A percentile compares a stretch with the other conserved stretches of the same genome.
Conservation (phyloP, 2,797 vertebrate species). For the Propithecus perrieri region DNA sequence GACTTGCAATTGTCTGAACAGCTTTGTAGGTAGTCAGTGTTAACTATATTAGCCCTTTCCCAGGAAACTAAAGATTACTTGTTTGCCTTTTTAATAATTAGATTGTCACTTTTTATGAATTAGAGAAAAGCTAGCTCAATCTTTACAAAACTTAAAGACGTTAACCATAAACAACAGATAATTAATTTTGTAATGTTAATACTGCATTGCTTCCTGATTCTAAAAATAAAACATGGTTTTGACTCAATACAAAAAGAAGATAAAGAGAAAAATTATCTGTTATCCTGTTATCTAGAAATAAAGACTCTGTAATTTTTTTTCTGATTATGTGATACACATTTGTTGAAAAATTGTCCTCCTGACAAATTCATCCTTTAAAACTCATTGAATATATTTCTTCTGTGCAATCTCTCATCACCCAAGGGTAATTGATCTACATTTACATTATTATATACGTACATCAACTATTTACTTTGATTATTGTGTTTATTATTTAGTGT, state of each 20-base stretch:
- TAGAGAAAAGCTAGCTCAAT: background rate
- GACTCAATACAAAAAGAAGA: background rate
- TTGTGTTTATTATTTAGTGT: background rate
- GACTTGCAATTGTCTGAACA: background rate
- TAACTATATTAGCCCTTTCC: background rate
- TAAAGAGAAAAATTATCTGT: background rate
- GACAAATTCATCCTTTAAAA: slow-evolving; percentile 15
- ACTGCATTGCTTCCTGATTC: background rate
- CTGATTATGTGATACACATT: background rate
- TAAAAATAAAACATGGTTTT: slow-evolving; percentile 3
- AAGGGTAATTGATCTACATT: background rate
- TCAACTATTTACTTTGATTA: background rate
- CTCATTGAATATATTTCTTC: background rate
- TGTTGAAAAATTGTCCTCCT: slow-evolving; percentile 30
- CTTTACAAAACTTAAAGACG: background rate
- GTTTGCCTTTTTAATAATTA: background rate
- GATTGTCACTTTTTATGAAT: background rate
- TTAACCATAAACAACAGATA: background rate
- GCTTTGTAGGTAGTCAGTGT: background rate
- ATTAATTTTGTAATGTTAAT: background rate
- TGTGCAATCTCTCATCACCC: background rate
- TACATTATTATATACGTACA: background rate
- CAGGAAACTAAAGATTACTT: background rate
- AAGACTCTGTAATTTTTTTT: background rate
- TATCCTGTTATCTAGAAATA: background rate